Conservation (phyloP, 1,140 invertebrate species). For the Nilaparvata lugens region DNA sequence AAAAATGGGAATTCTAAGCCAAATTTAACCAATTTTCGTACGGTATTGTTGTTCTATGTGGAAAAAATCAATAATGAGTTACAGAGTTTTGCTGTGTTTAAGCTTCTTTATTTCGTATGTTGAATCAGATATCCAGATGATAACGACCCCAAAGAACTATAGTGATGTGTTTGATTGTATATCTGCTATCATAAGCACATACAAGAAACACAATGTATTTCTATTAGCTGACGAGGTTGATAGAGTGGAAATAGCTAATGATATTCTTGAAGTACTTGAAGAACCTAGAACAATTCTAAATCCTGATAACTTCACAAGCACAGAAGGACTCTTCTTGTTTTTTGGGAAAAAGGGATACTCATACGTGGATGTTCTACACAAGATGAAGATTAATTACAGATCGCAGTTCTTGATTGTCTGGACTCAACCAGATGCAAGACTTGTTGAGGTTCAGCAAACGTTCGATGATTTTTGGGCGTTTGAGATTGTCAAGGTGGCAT, state of each 20-base stretch:
- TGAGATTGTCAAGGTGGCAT: slow-evolving; percentile 25
- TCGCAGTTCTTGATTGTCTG: slow-evolving; percentile 13
- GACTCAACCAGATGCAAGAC: slow-evolving; percentile 9
- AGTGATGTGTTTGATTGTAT: too few relatives aligned
- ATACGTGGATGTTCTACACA: slow-evolving; percentile 17
- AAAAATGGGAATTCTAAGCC: too few relatives aligned
- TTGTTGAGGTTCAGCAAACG: slow-evolving; percentile 8
- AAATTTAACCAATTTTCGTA: too few relatives aligned
- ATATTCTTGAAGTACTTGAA: background rate
- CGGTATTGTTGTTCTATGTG: too few relatives aligned
- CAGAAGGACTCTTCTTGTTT: slow-evolving; percentile 12
- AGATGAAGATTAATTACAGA: background rate
- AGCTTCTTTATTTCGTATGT: too few relatives aligned
- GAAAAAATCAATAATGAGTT: too few relatives aligned
- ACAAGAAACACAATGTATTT: slow-evolving; percentile 2
- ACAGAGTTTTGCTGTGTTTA: too few relatives aligned
- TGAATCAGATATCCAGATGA: too few relatives aligned
- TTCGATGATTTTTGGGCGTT: slow-evolving; percentile 26
- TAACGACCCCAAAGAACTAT: too few relatives aligned
- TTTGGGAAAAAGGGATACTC: slow-evolving; percentile 11
- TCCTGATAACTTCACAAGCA: slow-evolving; percentile 7
- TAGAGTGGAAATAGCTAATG: background rate
- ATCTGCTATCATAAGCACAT: too few relatives aligned
- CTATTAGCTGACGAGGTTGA: slow-evolving; percentile 11
- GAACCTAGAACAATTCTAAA: slow-evolving; percentile 7